Evolutionary conservation across 2,113 vertebrate species (phyloP).

Genomic region (Marmota flaviventris): DNA sequence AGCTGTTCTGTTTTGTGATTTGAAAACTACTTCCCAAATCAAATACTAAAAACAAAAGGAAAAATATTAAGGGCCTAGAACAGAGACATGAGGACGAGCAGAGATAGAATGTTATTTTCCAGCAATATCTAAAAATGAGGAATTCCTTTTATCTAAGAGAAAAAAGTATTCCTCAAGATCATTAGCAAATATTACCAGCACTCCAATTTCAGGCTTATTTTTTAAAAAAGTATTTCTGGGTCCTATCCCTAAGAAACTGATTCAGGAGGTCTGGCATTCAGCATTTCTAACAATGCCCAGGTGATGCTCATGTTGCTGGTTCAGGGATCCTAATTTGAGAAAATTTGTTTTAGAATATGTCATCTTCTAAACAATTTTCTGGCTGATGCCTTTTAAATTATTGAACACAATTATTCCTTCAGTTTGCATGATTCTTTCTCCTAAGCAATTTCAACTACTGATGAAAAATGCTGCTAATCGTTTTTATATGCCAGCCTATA

Average conservation of each 20-base stretch:
- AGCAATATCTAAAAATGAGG: neutral
- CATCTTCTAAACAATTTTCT: neutral
- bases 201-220: neutral
- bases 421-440: neutral
- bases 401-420: neutral
- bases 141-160: neutral
- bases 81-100: neutral
- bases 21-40: neutral
- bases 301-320: neutral
- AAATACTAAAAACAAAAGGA: neutral
- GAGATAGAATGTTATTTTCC: neutral
- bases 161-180: neutral
- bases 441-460: neutral
- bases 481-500: neutral
- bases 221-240: neutral
- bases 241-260: neutral
- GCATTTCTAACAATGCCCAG: neutral
- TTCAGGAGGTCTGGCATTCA: neutral
- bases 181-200: neutral
- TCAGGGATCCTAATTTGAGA: neutral
- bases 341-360: neutral
- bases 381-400: conserved; percentile 5
- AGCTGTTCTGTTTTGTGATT: neutral
- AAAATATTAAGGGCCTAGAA: neutral
- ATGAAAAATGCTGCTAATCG: neutral